phyloP scores from a whole-genome alignment of 2,797 vertebrate species.

The Somateria mollissima region DNA sequence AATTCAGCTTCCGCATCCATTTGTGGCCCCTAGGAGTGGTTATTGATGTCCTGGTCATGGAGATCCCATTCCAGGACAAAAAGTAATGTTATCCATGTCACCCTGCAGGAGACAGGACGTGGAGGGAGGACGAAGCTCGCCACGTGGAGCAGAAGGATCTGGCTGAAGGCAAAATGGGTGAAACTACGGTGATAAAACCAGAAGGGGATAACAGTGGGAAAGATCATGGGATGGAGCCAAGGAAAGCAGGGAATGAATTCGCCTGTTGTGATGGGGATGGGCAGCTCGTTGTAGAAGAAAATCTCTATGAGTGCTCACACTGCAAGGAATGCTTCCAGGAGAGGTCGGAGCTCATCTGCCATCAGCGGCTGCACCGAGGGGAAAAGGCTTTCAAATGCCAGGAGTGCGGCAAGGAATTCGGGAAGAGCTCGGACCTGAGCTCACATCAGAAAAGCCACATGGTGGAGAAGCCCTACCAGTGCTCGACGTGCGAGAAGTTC shows the following conservation, averaged over 20 bases:
- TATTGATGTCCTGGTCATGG: accelerated
- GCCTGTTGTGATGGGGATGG: accelerated
- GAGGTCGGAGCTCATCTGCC: neutral
- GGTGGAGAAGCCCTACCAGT: neutral
- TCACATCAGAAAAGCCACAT: neutral
- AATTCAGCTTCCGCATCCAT: neutral
- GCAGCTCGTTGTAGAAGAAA: neutral
- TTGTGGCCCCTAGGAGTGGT: neutral
- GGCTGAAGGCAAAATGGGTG: accelerated
- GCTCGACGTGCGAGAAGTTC: neutral
- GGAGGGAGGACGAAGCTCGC: neutral
- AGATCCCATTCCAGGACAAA: neutral
- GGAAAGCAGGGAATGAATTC: neutral
- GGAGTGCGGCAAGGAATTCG: neutral
- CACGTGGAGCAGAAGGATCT: neutral
- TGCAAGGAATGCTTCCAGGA: neutral
- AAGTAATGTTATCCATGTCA: neutral
- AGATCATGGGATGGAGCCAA: neutral
- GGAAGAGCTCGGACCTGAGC: neutral
- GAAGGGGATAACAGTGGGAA: neutral
- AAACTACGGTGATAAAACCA: neutral
- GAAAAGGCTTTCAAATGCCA: neutral
- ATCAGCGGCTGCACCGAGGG: neutral
- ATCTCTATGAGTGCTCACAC: neutral
- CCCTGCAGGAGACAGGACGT: neutral